Evolutionary conservation across 2,888 invertebrate genomes (phyloP), one percentile per base, ranked within the genome.

Genomic region (Acheta domesticus): DNA sequence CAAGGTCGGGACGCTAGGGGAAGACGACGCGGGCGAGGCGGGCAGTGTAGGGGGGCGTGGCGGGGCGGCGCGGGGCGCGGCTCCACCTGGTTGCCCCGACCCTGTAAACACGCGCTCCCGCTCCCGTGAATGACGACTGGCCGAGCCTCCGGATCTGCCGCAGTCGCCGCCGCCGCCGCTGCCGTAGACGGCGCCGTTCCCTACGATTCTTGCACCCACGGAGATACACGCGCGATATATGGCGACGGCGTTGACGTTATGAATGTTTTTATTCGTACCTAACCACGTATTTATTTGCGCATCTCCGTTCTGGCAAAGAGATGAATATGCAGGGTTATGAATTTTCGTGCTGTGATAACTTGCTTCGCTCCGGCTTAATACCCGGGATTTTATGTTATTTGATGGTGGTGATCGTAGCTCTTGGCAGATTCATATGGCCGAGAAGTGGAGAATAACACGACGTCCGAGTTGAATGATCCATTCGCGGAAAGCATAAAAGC

Each of bases 181-280:
- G 62, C 62, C 62, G 62, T 62, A 36, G 36, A 36, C 8, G 8
- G 8, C 36, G 36, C 36, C 8, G 36, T 36, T 36, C 36, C 8
- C 36, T 36, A 36, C 36, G 36, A 36, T 36, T 36, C 62, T 62
- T 62, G 16, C 62, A 19, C 62, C 62, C 62, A n/a, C 62, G 16
- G 62, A 62, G 62, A 62, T 62, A 62, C 16, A 62, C 36, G 62
- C 62, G n/a, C 11, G 62, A 62, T 62, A 62, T 62, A 62, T n/a
- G 62, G 62, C 62, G n/a, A 62, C 62, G 14, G 62, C 62, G 62
- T 14, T 62, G 62, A 62, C 62, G 62, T 62, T 62, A 62, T 62
- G 62, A 62, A 62, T 62, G 62, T 62, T 62, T 62, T 62, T 62
- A 62, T 62, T 62, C 62, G 62, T 62, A n/a, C 62, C 62, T 62